These are phyloP conservation scores for Callorhinus ursinus DNA, from an alignment of 2,113 vertebrate species.

Conservation along the genomic window DNA sequence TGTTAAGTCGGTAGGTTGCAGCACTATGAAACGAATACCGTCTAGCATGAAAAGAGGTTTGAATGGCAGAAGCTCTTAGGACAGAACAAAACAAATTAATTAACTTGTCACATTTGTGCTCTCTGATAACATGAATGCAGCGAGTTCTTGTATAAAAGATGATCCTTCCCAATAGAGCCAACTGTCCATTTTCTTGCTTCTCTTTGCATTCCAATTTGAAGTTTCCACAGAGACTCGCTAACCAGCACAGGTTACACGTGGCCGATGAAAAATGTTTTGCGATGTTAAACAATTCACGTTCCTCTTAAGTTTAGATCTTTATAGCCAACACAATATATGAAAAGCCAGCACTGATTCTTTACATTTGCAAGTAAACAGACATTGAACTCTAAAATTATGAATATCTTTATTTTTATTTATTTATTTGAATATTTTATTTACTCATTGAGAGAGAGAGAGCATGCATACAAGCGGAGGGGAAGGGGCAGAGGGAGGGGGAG, in stretches of 20 bases:
- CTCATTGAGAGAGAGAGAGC: neutral
- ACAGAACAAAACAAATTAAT: constrained; percentile 68
- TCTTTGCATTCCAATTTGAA: constrained; percentile 59
- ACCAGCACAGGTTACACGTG: neutral
- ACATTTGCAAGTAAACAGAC: neutral
- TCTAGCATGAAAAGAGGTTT: neutral
- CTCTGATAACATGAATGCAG: constrained; percentile 42
- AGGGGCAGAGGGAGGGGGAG: neutral
- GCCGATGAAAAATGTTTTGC: constrained; percentile 24
- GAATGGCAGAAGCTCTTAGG: constrained; percentile 54
- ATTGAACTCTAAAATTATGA: neutral
- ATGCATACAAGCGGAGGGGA: neutral
- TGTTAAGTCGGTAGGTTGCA: neutral
- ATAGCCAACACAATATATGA: neutral
- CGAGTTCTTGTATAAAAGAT: constrained; percentile 57
- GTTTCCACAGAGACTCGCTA: neutral
- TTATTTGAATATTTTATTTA: neutral
- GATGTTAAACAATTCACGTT: neutral
- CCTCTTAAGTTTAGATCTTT: neutral
- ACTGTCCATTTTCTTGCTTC: constrained; percentile 61
- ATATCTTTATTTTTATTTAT: neutral
- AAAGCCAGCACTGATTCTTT: neutral
- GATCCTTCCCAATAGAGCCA: constrained; percentile 41
- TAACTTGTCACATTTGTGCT: constrained; percentile 74
- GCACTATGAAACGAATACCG: neutral